Conservation (phyloP, 2,888 invertebrate species). For the Aporophyla lueneburgensis region DNA sequence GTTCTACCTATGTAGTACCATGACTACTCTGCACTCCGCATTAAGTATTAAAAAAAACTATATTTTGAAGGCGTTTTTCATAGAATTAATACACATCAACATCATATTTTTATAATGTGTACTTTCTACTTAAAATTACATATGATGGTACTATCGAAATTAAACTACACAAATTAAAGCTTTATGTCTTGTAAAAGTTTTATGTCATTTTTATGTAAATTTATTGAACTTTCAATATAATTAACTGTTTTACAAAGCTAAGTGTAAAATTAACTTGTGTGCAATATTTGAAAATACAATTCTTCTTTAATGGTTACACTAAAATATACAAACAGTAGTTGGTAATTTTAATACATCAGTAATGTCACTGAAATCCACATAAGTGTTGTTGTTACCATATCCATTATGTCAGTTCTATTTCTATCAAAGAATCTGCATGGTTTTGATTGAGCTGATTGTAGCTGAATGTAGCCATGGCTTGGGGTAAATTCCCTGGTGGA, state of each 20-base stretch:
- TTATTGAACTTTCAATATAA: constrained; percentile 22
- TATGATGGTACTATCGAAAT: not conserved
- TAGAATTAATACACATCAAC: not conserved
- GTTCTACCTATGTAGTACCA: constrained; percentile 14
- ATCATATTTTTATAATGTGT: not conserved
- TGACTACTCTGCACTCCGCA: not conserved
- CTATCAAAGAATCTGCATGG: too few relatives aligned
- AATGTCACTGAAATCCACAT: constrained; percentile 10
- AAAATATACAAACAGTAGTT: not conserved
- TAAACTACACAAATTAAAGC: constrained; percentile 17
- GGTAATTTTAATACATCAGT: not conserved
- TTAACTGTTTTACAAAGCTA: constrained; percentile 4
- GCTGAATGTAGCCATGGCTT: not conserved
- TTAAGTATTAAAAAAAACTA: not conserved
- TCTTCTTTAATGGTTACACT: too few relatives aligned
- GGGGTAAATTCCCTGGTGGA: not conserved
- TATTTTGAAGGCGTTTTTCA: not conserved
- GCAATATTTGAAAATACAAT: not conserved
- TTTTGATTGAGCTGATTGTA: not conserved
- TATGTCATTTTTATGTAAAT: constrained; percentile 39
- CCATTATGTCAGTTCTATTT: not conserved
- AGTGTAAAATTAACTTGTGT: not conserved
- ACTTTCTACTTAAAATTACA: not conserved
- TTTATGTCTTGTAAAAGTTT: not conserved
- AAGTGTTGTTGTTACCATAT: not conserved